A percentile compares a stretch with the other conserved stretches of the same genome.
phyloP scores from a whole-genome alignment of 92 coral and sea anemone species.

The Pocillopora grandis region DNA sequence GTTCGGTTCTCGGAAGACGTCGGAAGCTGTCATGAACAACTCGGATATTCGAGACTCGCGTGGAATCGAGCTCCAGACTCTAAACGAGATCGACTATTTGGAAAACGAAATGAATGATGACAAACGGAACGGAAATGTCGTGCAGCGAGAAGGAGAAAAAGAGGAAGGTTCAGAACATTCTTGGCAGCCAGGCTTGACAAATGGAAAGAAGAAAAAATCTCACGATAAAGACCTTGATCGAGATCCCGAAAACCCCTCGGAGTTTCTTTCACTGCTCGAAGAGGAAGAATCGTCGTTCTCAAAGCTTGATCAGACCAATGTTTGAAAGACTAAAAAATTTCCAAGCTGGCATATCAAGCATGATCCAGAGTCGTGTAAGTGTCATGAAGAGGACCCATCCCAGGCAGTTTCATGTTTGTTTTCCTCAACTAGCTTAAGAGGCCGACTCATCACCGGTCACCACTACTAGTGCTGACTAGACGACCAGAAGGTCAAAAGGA shows the following conservation, averaged over 20 bases:
- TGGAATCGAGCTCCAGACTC: conserved; percentile 16
- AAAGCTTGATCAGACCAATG: conserved; percentile 39
- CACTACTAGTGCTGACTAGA: no score
- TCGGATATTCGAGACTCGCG: neutral
- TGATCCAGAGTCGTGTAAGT: no score
- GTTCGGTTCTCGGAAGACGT: conserved; percentile 35
- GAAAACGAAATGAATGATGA: conserved; percentile 29
- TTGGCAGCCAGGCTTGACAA: neutral
- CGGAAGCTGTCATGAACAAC: conserved; percentile 13
- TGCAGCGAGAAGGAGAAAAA: conserved; percentile 33
- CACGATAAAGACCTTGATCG: neutral
- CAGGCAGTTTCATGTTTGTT: no score
- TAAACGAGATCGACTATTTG: neutral
- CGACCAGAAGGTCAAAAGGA: no score
- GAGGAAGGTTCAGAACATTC: conserved; percentile 11
- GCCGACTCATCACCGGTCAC: no score
- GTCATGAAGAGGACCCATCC: no score
- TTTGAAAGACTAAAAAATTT: neutral
- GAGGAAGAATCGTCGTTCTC: conserved; percentile 18
- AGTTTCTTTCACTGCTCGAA: conserved; percentile 26
- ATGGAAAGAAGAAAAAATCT: conserved; percentile 4
- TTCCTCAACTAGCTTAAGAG: no score
- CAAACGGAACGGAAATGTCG: conserved; percentile 47
- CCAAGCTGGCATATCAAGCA: no score
- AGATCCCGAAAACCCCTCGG: conserved; percentile 28